Evolutionary conservation across 2,888 invertebrate species (phyloP), one percentile per base, ranked within the genome.

Genomic region (Ischnura elegans): DNA sequence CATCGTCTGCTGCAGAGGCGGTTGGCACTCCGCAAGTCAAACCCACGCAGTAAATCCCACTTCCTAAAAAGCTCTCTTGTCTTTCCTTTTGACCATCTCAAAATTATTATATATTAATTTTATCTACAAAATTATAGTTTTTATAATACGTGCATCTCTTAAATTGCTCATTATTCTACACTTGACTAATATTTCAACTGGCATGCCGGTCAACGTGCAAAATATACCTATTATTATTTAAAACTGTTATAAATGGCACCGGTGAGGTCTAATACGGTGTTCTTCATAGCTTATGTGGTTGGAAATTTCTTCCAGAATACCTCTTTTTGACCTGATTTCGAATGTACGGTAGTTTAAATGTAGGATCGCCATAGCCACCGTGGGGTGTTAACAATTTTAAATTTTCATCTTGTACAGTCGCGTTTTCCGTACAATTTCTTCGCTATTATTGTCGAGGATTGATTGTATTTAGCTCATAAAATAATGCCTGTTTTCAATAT

Each of bases 1-100:
- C 36, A 43, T 51, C 90, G 90, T 61, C 90, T 90, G 61, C 90
- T 90, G 90, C 90, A 43, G 87, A 90, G 55, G 36, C 90, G 61
- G 90, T 90, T 90, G 55, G 8, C 90, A 90, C 90, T 42, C n/a
- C 25, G 2, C 51, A 25, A 90, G 90, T 90, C 90, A 90, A 87
- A 13, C 36, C 36, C 42, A 61, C 61, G 19, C 21, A 43, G 10
- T n/a, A 6, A 10, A 21, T n/a, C 43, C 4, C 13, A 61, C 4
- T 19, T 5, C 36, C 36, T 42, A 55, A 25, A 90, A 61, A 43
- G 36, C 66, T 25, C 36, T 36, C 8, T 36, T 10, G 10, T 16
- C 36, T 76, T 76, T 8, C 0, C 16, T 36, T 36, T 36, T 10
- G 13, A 13, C 10, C 13, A 13, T 90, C n/a, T 76, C 16, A 36